Percentiles rank a stretch among this genome's conserved stretches.
These are phyloP conservation scores for Lasius fuliginosus DNA, from an alignment of 2,888 invertebrate genomes.

Conservation along the genomic window DNA sequence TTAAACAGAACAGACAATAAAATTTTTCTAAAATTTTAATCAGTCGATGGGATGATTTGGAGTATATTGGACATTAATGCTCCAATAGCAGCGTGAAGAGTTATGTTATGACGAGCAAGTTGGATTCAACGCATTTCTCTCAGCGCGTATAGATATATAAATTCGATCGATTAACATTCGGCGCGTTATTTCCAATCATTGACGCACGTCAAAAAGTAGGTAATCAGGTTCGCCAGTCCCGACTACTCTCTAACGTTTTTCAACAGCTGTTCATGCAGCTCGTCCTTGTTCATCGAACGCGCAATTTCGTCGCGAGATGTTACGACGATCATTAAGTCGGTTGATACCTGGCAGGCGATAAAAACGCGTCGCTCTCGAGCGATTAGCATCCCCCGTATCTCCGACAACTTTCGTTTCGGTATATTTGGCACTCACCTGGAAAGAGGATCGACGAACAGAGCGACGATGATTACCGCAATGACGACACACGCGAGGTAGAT, in stretches of 20 bases:
- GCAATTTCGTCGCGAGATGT: neutral
- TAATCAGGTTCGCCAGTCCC: constrained; percentile 8
- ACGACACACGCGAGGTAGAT: constrained; percentile 96
- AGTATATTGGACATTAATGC: neutral
- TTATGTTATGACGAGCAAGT: neutral
- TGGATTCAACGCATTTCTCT: neutral
- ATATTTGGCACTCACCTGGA: constrained; percentile 89
- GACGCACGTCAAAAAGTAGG: constrained; percentile 22
- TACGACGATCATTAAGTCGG: constrained; percentile 6
- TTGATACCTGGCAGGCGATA: constrained; percentile 10
- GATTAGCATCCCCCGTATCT: neutral
- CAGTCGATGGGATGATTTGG: neutral
- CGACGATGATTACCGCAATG: constrained; percentile 94
- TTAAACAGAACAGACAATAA: neutral
- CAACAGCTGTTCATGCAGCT: neutral
- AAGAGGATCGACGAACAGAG: constrained; percentile 95
- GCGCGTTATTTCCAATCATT: constrained; percentile 4
- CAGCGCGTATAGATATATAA: constrained; percentile 19
- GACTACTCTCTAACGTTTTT: constrained; percentile 19
- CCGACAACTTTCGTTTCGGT: neutral
- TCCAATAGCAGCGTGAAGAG: neutral
- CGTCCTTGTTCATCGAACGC: constrained; percentile 4
- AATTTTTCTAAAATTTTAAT: neutral
- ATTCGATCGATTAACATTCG: constrained; percentile 27
- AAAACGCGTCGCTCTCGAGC: constrained; percentile 5